Evolutionary conservation across 2,888 invertebrate genomes (phyloP), one percentile per base, ranked within the genome.

Genomic region (Coenonympha arcania): DNA sequence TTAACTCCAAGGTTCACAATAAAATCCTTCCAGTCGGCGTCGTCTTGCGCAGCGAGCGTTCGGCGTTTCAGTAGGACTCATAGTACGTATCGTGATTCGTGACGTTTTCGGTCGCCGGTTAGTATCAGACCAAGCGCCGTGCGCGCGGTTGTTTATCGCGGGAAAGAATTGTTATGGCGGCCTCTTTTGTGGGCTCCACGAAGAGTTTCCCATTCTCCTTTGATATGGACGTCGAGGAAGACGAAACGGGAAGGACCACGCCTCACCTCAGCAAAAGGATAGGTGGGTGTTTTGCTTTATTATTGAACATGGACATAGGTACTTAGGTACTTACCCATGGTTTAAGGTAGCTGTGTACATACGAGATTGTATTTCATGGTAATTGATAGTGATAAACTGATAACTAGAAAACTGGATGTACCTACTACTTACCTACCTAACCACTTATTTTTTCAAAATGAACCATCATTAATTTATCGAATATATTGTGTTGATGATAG

Each of bases 181-280:
- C 75, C 59, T 76, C 79, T 51, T 85, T 77, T 62, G 87, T 87
- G 39, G 87, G 87, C 30, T 85, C 87, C 48, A 87, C 87, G 31
- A 86, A 81, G 63, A 84, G 57, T 59, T 87, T 87, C 59, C 87
- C 87, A 1, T 87, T 87, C 60, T 85, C 87, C 44, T 87, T 87
- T 65, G 87, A 87, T 59, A 68, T 78, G 11, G 84, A 87, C 50
- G 70, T 86, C 1, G 87, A 86, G 37, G 84, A 82, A 19, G 76
- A 77, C 34, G 76, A 76, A 3, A 62, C 66, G 2, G 75, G 68
- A 0, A 60, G 78, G 28, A 65, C 54, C 33, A 79, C 81, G 2
- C 77, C 81, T 6, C 80, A 66, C 48, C 66, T 80, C 20, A 81
- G 65, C 58, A 77, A 79, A 52, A 68, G 85, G 50, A 76, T 75